Evolutionary conservation across 2,113 vertebrate species (phyloP).

Genomic region (Circaetus gallicus): DNA sequence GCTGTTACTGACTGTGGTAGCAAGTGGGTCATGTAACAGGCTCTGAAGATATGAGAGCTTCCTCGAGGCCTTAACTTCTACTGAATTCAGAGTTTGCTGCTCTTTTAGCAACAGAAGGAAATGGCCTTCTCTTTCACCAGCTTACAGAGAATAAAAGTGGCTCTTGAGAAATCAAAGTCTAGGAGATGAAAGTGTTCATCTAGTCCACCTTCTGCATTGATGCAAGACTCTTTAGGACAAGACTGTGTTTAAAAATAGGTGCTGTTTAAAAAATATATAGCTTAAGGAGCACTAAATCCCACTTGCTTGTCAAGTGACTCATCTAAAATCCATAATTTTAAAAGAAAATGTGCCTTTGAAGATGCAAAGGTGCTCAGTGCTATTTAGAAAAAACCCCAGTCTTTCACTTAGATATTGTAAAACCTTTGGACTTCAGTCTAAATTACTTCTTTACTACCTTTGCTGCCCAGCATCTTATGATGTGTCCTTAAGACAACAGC

Average conservation of each 20-base stretch:
- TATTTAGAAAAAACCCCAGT: not conserved
- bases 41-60: not conserved
- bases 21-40: not conserved
- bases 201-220: not conserved
- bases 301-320: not conserved
- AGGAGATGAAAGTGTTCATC: not conserved
- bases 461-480: not conserved
- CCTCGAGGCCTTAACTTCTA: not conserved
- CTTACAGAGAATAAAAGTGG: not conserved
- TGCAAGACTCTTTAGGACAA: not conserved
- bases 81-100: not conserved
- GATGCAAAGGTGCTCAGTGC: not conserved
- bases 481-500: not conserved
- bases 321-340: not conserved
- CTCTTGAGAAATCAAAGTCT: not conserved
- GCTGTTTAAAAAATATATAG: not conserved
- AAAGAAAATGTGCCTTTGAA: not conserved
- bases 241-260: conserved; percentile 10
- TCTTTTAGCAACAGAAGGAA: not conserved
- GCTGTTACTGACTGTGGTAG: not conserved
- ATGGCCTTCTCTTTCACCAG: not conserved
- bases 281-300: not conserved
- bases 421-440: not conserved
- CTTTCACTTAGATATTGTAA: not conserved
- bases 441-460: not conserved